Percentiles rank a stretch among this genome's conserved stretches.
phyloP scores from a whole-genome alignment of 1,140 invertebrate species.

The Bombus haemorrhoidalis region DNA sequence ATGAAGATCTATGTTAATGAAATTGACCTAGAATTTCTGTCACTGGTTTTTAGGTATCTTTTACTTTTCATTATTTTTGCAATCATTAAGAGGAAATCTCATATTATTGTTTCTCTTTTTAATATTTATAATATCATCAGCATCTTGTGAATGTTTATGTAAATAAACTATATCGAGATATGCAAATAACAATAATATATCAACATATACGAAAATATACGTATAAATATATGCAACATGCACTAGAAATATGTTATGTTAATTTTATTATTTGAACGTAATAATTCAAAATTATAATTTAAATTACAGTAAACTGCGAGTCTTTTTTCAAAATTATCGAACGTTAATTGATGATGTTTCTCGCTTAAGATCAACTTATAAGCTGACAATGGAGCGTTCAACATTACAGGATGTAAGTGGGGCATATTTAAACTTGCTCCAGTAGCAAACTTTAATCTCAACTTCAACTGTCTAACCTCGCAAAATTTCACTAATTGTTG shows the following conservation, averaged over 20 bases:
- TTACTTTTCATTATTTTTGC: no score
- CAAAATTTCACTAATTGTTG: not conserved
- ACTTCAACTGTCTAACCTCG: not conserved
- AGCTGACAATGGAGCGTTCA: not conserved
- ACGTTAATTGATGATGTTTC: not conserved
- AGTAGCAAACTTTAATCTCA: not conserved
- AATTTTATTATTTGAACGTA: not conserved
- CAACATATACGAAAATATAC: not conserved
- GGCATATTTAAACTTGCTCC: not conserved
- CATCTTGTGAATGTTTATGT: no score
- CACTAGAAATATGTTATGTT: not conserved
- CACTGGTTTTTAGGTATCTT: no score
- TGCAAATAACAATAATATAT: not conserved
- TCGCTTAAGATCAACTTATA: not conserved
- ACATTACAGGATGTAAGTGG: not conserved
- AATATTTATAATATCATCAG: no score
- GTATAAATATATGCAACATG: not conserved
- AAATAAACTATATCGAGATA: no score
- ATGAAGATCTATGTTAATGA: no score
- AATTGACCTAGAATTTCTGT: no score
- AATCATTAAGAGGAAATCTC: no score
- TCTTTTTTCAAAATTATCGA: not conserved
- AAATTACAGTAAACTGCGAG: not conserved
- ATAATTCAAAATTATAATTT: not conserved
- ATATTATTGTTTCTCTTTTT: no score